Percentiles rank a stretch among this genome's conserved stretches.
Conservation (phyloP, 2,888 invertebrate species). For the Campopleginae sp. region DNA sequence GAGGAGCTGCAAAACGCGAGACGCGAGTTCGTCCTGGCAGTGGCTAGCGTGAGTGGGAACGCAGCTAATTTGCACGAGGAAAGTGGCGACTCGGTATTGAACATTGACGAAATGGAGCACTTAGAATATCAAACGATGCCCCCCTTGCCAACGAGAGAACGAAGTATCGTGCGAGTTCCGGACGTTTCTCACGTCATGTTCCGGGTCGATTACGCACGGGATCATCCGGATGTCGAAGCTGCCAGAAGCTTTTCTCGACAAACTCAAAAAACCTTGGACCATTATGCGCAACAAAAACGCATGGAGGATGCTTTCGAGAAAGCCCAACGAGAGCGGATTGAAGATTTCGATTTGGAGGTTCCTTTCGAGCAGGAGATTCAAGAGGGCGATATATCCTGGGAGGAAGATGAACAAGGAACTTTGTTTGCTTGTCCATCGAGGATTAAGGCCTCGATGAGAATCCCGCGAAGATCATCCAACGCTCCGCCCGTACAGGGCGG, state of each 20-base stretch:
- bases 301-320: slow-evolving; percentile 70
- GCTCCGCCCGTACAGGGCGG: slow-evolving; percentile 54
- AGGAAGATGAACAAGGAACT: slow-evolving; percentile 71
- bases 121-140: slow-evolving; percentile 49
- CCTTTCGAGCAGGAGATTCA: slow-evolving; percentile 73
- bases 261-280: slow-evolving; percentile 28
- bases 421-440: slow-evolving; percentile 69
- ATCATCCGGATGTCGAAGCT: slow-evolving; percentile 74
- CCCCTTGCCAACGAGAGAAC: slow-evolving; percentile 52
- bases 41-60: slow-evolving; percentile 77
- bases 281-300: slow-evolving; percentile 64
- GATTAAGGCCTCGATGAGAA: slow-evolving; percentile 68
- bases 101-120: slow-evolving; percentile 49
- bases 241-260: slow-evolving; percentile 72
- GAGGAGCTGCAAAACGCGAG: slow-evolving; percentile 78
- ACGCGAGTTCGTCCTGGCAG: slow-evolving; percentile 79
- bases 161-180: slow-evolving; percentile 65
- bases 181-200: slow-evolving; percentile 69
- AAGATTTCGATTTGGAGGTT: slow-evolving; percentile 66
- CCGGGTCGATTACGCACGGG: slow-evolving; percentile 65
- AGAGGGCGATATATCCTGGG: slow-evolving; percentile 73
- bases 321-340: slow-evolving; percentile 41
- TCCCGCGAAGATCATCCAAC: slow-evolving; percentile 55
- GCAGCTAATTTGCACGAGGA: slow-evolving; percentile 71
- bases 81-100: slow-evolving; percentile 53